These are phyloP conservation scores for Cherax quadricarinatus DNA, from an alignment of 1,140 invertebrate genomes.

Conservation along the genomic window DNA sequence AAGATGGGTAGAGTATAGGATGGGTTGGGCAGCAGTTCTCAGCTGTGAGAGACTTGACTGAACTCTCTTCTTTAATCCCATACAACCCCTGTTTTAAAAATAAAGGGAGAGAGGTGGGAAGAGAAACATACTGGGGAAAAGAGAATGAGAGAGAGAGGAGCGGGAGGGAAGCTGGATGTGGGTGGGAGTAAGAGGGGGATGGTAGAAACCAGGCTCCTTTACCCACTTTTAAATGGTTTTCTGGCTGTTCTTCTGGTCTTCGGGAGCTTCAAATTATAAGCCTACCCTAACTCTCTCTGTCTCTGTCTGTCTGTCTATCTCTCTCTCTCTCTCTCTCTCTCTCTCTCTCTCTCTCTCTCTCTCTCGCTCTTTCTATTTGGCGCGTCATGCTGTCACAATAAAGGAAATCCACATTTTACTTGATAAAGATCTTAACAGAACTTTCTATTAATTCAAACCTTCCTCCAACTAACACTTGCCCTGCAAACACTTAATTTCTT, in stretches of 20 bases:
- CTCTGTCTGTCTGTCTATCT: neutral
- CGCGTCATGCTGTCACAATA: no score
- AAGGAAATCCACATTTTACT: no score
- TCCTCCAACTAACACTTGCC: no score
- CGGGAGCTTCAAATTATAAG: constrained; percentile 29
- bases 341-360: neutral
- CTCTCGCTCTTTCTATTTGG: no score
- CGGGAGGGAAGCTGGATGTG: neutral
- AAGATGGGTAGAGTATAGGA: no score
- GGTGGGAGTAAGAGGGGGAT: constrained; percentile 12
- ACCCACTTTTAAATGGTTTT: constrained; percentile 32
- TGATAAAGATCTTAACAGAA: no score
- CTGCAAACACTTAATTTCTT: no score
- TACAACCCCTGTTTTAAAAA: neutral
- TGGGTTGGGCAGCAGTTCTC: no score
- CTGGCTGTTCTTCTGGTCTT: constrained; percentile 35
- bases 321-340: neutral
- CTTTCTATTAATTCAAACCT: no score
- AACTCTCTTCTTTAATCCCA: neutral
- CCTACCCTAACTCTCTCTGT: neutral
- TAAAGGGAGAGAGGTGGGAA: no score
- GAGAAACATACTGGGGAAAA: neutral
- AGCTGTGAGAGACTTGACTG: no score
- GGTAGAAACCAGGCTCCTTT: neutral
- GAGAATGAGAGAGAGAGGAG: neutral